These are phyloP conservation scores for Eristalis pertinax DNA, from an alignment of 2,888 invertebrate species.

Conservation along the genomic window DNA sequence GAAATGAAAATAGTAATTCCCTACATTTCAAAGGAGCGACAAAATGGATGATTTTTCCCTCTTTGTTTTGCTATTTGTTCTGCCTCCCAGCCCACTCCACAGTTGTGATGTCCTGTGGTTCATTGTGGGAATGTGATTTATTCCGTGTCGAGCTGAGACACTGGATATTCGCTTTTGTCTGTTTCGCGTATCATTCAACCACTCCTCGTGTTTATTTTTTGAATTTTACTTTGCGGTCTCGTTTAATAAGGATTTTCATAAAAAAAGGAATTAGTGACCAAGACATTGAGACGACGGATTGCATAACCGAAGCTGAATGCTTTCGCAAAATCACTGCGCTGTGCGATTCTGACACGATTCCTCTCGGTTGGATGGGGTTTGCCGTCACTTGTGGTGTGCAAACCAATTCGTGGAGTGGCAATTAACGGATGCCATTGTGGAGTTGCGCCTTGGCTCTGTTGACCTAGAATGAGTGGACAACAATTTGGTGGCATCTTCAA, in stretches of 20 bases:
- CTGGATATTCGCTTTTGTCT: slow-evolving; percentile 26
- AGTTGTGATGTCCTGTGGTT: neutral
- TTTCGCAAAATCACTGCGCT: neutral
- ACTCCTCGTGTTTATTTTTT: slow-evolving; percentile 22
- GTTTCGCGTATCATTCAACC: slow-evolving; percentile 19
- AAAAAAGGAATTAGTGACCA: slow-evolving; percentile 28
- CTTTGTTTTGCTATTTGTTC: neutral
- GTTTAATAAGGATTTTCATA: slow-evolving; percentile 4
- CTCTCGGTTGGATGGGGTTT: too few relatives aligned
- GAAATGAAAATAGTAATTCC: slow-evolving; percentile 37
- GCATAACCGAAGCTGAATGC: neutral
- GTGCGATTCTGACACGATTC: neutral
- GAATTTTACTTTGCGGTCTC: slow-evolving; percentile 8
- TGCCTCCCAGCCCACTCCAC: neutral
- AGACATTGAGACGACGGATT: neutral
- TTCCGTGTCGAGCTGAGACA: slow-evolving; percentile 26
- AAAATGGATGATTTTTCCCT: slow-evolving; percentile 12
- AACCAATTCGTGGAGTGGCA: neutral
- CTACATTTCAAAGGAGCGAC: slow-evolving; percentile 22
- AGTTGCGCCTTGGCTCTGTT: too few relatives aligned
- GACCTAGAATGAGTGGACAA: too few relatives aligned
- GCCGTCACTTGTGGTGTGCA: neutral
- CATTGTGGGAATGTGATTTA: slow-evolving; percentile 33
- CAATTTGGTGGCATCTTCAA: too few relatives aligned
- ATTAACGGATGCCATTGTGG: too few relatives aligned